Evolutionary conservation across 1,140 invertebrate genomes (phyloP), one percentile per base, ranked within the genome.

Genomic region (Bicyclus anynana): DNA sequence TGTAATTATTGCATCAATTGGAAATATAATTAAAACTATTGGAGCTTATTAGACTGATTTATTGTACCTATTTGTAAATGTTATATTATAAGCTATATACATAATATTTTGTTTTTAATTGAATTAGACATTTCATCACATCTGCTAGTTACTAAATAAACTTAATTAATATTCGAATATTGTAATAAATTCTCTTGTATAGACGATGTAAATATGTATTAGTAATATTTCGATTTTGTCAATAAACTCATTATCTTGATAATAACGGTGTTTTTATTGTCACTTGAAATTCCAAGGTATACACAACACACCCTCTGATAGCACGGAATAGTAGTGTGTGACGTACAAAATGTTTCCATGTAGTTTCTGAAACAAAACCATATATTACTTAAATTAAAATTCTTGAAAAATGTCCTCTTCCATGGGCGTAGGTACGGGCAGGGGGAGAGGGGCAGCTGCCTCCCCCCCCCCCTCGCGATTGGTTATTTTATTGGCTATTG

Each of bases 241-340:
- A 29, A 52, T 52, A 51, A 51, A 46, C 29, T 40, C 14, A 33
- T 42, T 17, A 13, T 47, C 6, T 26, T 14, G 29, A 40, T 51
- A 13, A 35, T 53, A 52, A 49, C 14, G 16, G 13, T 14, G 10
- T 12, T 7, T 38, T 26, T 50, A 10, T 18, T 50, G 46, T 69
- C 65, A 87, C 80, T 93, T 93, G 91, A 95, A 98, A 82, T 98
- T 94, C 96, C 96, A 98, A 12, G 97, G 97, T 74, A 98, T 94
- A 77, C 96, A 97, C 52, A 98, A 91, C 59, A 96, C 93, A 2
- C 97, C 97, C 84, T 98, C 97, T 5, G 94, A 93, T 73, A 97
- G 91, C 10, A 98, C 94, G 0, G 96, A 96, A 77, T 97, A 98
- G 84, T 97, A 98, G 75, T 96, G 95, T 0, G 96, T 95, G 21